phyloP scores from a whole-genome alignment of 2,888 invertebrate species.

The Hecatera dysodea region DNA sequence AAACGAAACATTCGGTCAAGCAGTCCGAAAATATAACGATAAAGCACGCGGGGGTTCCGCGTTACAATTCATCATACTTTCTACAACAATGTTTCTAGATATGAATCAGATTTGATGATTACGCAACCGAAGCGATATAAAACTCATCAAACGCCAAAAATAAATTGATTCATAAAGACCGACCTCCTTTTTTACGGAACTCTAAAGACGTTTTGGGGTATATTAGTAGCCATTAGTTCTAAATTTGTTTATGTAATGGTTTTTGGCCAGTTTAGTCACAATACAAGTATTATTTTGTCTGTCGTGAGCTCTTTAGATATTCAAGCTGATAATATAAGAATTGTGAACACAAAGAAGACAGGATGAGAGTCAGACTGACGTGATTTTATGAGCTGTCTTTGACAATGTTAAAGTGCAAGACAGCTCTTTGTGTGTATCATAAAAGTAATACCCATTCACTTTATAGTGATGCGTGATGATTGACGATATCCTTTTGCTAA shows the following conservation, averaged over 20 bases:
- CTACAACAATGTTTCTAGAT: slow-evolving; percentile 38
- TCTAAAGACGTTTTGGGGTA: slow-evolving; percentile 28
- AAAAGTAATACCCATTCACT: background rate
- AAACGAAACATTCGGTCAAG: slow-evolving; percentile 22
- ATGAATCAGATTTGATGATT: slow-evolving; percentile 38
- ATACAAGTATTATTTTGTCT: slow-evolving; percentile 12
- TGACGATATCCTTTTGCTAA: slow-evolving; percentile 18
- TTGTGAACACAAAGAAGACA: slow-evolving; percentile 40
- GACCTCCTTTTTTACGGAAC: slow-evolving; percentile 39
- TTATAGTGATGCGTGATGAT: background rate
- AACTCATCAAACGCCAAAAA: slow-evolving; percentile 40
- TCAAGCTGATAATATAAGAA: slow-evolving; percentile 39
- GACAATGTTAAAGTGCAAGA: slow-evolving; percentile 11
- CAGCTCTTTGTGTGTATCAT: background rate
- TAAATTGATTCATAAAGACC: slow-evolving; percentile 30
- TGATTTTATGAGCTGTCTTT: slow-evolving; percentile 25
- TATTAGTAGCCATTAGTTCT: slow-evolving; percentile 50
- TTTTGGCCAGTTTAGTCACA: slow-evolving; percentile 39
- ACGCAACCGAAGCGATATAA: slow-evolving; percentile 33
- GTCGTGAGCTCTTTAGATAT: slow-evolving; percentile 26
- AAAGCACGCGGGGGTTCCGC: slow-evolving; percentile 17
- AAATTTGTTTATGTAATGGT: slow-evolving; percentile 43
- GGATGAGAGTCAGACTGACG: slow-evolving; percentile 48
- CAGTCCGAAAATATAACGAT: slow-evolving; percentile 31
- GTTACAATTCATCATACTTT: slow-evolving; percentile 50